These are phyloP conservation scores for Paracyclopina nana DNA, from an alignment of 1,140 invertebrate species.

Conservation along the genomic window DNA sequence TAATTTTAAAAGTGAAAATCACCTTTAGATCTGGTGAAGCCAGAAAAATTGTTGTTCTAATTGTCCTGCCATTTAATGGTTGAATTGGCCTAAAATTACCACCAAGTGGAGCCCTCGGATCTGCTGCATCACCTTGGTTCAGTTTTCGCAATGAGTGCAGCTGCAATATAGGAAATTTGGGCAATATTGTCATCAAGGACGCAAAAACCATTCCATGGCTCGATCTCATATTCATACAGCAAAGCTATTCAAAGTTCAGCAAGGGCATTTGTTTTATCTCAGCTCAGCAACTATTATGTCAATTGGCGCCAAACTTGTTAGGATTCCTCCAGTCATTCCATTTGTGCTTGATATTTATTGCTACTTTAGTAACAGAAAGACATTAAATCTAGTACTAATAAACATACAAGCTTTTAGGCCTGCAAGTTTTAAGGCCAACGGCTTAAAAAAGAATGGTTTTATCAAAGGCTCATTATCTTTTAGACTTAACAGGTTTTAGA, in stretches of 20 bases:
- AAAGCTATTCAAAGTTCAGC: neutral
- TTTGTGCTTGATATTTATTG: no score
- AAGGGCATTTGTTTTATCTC: neutral
- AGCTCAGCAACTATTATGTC: neutral
- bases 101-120: slow-evolving; percentile 38
- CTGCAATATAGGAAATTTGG: neutral
- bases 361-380: no score
- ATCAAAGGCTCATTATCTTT: no score
- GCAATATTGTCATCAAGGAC: neutral
- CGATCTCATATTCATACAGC: neutral
- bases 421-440: no score
- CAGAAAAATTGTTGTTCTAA: slow-evolving; percentile 91
- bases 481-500: no score
- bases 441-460: no score
- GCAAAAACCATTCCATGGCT: neutral
- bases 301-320: no score
- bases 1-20: no score
- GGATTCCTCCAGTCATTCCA: no score
- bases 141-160: slow-evolving; percentile 17
- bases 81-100: slow-evolving; percentile 86
- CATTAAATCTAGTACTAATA: no score
- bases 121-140: slow-evolving; percentile 24
- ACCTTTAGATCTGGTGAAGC: no score
- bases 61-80: slow-evolving; percentile 64
- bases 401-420: no score